Percentiles rank a stretch among this genome's conserved stretches.
phyloP scores from a whole-genome alignment of 2,113 vertebrate species.

The Pionites leucogaster region DNA sequence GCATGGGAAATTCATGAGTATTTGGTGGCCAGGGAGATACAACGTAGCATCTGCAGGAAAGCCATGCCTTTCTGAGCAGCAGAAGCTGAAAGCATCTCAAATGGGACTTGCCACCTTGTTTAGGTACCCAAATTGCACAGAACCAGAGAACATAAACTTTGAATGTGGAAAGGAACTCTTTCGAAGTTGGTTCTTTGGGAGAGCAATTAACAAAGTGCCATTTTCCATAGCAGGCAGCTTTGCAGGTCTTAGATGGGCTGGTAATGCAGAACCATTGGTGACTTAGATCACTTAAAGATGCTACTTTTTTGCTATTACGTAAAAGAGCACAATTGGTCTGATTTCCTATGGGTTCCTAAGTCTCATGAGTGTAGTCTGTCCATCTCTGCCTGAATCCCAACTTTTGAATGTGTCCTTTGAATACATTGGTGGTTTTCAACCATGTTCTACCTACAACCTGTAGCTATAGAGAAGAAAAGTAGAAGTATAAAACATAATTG shows the following conservation, averaged over 20 bases:
- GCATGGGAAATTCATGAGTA: neutral
- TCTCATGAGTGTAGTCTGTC: fast-evolving
- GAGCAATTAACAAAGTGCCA: neutral
- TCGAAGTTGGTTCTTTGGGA: neutral
- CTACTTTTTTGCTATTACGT: neutral
- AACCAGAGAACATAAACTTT: neutral
- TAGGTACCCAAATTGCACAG: neutral
- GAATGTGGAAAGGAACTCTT: neutral
- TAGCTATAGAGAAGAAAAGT: neutral
- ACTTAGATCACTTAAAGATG: neutral
- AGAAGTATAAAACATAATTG: fast-evolving
- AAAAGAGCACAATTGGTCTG: neutral
- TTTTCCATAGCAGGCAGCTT: neutral
- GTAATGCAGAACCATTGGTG: neutral
- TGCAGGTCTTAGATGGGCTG: neutral
- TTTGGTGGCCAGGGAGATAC: neutral
- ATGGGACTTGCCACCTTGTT: neutral
- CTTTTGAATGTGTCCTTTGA: neutral
- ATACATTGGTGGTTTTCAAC: neutral
- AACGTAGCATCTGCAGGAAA: neutral
- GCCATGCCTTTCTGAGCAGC: neutral
- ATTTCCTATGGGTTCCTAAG: neutral
- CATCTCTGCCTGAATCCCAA: neutral
- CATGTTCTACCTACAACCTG: neutral
- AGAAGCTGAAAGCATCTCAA: neutral